A percentile compares a stretch with the other conserved stretches of the same genome.
Evolutionary conservation across 2,797 vertebrate genomes (phyloP).

Genomic region (Microctenopoma steveboyesi): DNA sequence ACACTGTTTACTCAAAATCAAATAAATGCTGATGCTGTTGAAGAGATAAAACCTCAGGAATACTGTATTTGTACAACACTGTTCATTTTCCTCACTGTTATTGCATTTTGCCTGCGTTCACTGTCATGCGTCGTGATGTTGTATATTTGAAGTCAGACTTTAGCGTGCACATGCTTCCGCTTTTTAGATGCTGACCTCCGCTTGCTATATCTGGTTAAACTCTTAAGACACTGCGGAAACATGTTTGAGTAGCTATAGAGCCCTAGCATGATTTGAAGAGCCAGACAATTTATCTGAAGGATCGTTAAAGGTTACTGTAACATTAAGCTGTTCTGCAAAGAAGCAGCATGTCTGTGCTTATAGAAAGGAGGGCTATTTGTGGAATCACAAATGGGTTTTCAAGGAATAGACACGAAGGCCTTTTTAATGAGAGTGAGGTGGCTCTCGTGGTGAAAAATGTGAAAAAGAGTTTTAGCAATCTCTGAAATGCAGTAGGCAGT

Average conservation of each 20-base stretch:
- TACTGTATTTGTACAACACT: not conserved
- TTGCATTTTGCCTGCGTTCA: constrained; percentile 1
- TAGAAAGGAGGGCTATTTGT: constrained; percentile 28
- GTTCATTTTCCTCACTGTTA: not conserved
- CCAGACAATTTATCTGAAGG: constrained; percentile 33
- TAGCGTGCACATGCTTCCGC: constrained; percentile 8
- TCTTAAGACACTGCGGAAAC: constrained; percentile 9
- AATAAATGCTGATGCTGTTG: constrained; percentile 4
- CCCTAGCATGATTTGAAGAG: constrained; percentile 18
- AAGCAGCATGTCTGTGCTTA: constrained; percentile 28
- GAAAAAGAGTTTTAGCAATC: constrained; percentile 35
- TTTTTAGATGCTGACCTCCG: constrained; percentile 8
- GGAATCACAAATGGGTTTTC: constrained; percentile 50
- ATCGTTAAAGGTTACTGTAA: constrained; percentile 36
- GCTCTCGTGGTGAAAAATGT: constrained; percentile 35
- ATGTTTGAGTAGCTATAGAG: constrained; percentile 9
- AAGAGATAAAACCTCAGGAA: constrained; percentile 1
- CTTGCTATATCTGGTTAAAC: not conserved
- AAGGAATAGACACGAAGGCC: constrained; percentile 8
- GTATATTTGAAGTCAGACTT: constrained; percentile 3
- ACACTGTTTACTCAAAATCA: constrained; percentile 2
- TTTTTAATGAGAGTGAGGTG: constrained; percentile 50
- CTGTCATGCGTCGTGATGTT: constrained; percentile 1
- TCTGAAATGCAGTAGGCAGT: constrained; percentile 47
- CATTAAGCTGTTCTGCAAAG: constrained; percentile 15